Percentiles rank a stretch among this genome's conserved stretches.
phyloP scores from a whole-genome alignment of 2,888 invertebrate species.

The Platycheirus albimanus region DNA sequence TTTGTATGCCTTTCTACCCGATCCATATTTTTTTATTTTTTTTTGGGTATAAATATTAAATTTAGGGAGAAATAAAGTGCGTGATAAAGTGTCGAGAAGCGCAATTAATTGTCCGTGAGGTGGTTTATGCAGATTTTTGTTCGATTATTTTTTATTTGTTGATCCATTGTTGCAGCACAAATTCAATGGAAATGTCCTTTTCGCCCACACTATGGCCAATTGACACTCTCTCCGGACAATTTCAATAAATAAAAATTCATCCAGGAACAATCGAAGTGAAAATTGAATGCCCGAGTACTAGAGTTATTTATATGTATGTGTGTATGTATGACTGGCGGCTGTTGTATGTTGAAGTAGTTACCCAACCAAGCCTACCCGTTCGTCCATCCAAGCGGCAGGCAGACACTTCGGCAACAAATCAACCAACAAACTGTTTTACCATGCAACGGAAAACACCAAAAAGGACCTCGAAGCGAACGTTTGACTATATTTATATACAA shows the following conservation, averaged over 20 bases:
- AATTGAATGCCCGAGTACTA: constrained; percentile 59
- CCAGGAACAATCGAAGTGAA: constrained; percentile 67
- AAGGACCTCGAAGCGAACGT: constrained; percentile 28
- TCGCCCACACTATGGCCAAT: constrained; percentile 41
- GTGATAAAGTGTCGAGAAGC: constrained; percentile 53
- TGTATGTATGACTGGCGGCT: constrained; percentile 3
- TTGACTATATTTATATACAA: constrained; percentile 7
- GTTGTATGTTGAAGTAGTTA: not conserved
- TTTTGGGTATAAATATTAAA: constrained; percentile 44
- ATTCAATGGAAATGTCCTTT: constrained; percentile 42
- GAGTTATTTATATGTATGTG: constrained; percentile 55
- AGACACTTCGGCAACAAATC: constrained; percentile 52
- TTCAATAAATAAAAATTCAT: constrained; percentile 66
- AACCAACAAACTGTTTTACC: constrained; percentile 47
- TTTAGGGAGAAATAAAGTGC: constrained; percentile 25
- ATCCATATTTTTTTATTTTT: not conserved
- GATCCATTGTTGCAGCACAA: constrained; percentile 21
- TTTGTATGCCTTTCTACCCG: not conserved
- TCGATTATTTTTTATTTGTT: not conserved
- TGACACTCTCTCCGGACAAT: constrained; percentile 60
- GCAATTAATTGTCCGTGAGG: constrained; percentile 62
- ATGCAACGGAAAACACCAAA: constrained; percentile 28
- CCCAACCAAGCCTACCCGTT: not conserved
- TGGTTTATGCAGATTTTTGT: constrained; percentile 42
- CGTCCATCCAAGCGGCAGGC: not conserved